Base-by-base conservation (phyloP, 2,888 invertebrate genomes). In the Sarcophaga caerulescens region DNA sequence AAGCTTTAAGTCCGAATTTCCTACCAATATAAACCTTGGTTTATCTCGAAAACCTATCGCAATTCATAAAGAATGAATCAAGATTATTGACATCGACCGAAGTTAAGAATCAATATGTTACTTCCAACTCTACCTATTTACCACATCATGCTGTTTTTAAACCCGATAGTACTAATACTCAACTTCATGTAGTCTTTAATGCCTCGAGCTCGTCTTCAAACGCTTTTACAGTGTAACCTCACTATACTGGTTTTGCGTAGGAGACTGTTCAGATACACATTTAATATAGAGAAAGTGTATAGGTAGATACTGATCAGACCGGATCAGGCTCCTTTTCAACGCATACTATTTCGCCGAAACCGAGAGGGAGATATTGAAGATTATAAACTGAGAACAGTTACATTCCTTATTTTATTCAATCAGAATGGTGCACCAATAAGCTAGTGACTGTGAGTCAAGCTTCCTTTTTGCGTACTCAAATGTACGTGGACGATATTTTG, bases 231-330 rank as follows among this genome's bases (percentile, higher is more conserved):
- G 57, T 19, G 44, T 10, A 65, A 84, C 14, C 52, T 73, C 4
- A 62, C 76, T 3, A 47, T 77, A 44, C 59, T 73, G 8, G 23
- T 81, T 17, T 35, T 73, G 12, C 23, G 62, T 47, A 75, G 69
- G 74, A 25, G 80, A n/a, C 60, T 81, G 10, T 62, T 66, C 52
- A 57, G 60, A 66, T 68, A 44, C 57, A 77, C 68, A 11, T 80
- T 63, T 35, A 74, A 62, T 11, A 70, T 76, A 11, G 47, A 62
- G 23, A 65, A 76, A 44, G 71, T 76, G 76, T 76, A 65, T 44
- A 65, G 69, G 14, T 80, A 84, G 19, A 84, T 80, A 25, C 47
- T 80, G 3, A 62, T 80, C 17, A 47, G 69, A 60, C n/a, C 68
- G 1, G 52, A 73, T 14, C 66, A 77, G 11, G 68, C 73, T 23